Evolutionary conservation across 2,888 invertebrate genomes (phyloP).

Genomic region (Diloba caeruleocephala): DNA sequence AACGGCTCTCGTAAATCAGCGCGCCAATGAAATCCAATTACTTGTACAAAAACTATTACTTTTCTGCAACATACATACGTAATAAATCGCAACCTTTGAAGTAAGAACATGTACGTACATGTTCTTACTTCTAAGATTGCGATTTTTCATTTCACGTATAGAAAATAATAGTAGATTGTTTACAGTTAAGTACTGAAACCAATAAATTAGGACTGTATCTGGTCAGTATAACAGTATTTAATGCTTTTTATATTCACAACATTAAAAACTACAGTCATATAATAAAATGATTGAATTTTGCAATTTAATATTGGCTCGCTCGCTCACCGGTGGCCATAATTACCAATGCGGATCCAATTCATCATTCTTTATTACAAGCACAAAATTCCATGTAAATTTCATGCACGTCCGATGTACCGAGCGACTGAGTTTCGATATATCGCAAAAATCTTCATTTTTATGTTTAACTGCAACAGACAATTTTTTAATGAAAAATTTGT

Average conservation of each 20-base stretch:
- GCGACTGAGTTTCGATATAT: conserved; percentile 82
- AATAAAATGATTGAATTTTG: conserved; percentile 86
- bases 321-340: conserved; percentile 84
- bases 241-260: conserved; percentile 18
- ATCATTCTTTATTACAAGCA: conserved; percentile 88
- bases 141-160: too few relatives aligned
- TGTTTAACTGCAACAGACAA: conserved; percentile 50
- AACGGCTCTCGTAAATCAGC: conserved; percentile 77
- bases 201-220: too few relatives aligned
- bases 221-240: conserved; percentile 13
- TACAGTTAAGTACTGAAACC: too few relatives aligned
- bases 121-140: too few relatives aligned
- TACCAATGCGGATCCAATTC: conserved; percentile 87
- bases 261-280: conserved; percentile 65
- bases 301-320: conserved; percentile 81
- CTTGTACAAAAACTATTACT: conserved; percentile 81
- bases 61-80: conserved; percentile 56
- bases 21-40: conserved; percentile 85
- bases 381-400: conserved; percentile 88
- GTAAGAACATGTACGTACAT: too few relatives aligned
- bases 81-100: conserved; percentile 21
- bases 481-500: conserved; percentile 56
- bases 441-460: conserved; percentile 73
- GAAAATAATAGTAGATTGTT: too few relatives aligned
- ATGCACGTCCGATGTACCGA: conserved; percentile 75